Base-by-base conservation (phyloP, 2,888 invertebrate species). In the Erannis defoliaria region DNA sequence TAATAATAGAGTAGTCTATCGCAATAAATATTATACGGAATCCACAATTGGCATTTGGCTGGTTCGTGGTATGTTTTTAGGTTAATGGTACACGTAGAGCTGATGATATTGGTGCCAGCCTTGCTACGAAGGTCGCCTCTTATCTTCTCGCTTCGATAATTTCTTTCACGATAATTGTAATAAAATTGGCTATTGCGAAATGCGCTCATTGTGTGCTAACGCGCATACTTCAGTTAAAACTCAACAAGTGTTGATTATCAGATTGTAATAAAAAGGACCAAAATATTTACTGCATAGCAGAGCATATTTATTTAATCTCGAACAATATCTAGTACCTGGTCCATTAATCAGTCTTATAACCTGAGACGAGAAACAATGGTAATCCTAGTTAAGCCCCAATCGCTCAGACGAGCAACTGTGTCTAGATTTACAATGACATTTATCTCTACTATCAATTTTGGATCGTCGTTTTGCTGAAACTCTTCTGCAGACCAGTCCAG, bases 101-200 rank as follows among this genome's bases (percentile, higher is more conserved):
- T 58, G 65, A 61, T 73, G 68, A 71, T 79, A 77, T 77, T 75
- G 64, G 73, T 38, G 63, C 29, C 73, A 78, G 70, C 81, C 82
- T 80, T 80, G 81, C 53, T 16, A 19, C 60, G 75, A 80, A 81
- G 78, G 81, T 59, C 55, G 70, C 64, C 53, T 60, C 68, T 72
- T 75, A 79, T 79, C 76, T 62, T 77, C 71, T 60, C 65, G 67
- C 70, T 72, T 67, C 64, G 68, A 72, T 73, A 70, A 68, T 68
- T 68, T 58, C 59, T 66, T 60, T 64, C 66, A 68, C 62, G 55
- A 55, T 64, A 70, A 73, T 68, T 75, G 72, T 49, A 45, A 75
- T 45, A 29, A 71, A 73, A 62, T 63, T 70, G 67, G 54, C 48
- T 69, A 66, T 70, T 68, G 71, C 70, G 72, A 73, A 76, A 73